Conservation (phyloP, 2,888 invertebrate species). For the Thyatira batis region DNA sequence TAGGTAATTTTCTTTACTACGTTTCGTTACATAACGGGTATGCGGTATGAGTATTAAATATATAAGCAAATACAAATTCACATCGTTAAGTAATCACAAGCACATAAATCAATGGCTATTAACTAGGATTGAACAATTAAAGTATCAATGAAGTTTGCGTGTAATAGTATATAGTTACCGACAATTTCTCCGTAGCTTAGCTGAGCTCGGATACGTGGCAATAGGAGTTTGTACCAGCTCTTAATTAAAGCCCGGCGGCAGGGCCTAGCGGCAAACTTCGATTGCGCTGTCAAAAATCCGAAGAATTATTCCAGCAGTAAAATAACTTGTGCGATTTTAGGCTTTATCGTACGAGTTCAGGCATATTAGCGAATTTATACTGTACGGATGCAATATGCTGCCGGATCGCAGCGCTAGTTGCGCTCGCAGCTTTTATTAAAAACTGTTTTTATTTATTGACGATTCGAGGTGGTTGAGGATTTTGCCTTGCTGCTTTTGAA, state of each 20-base stretch:
- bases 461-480: constrained; percentile 52
- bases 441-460: constrained; percentile 77
- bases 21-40: not conserved
- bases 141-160: constrained; percentile 46
- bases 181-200: constrained; percentile 40
- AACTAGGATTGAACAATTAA: constrained; percentile 31
- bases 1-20: too few species aligned
- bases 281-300: constrained; percentile 82
- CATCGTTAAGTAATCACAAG: too few species aligned
- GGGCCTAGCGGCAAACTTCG: constrained; percentile 78
- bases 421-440: constrained; percentile 72
- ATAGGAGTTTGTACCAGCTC: constrained; percentile 63
- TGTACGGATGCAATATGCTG: constrained; percentile 73
- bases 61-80: not conserved
- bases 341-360: constrained; percentile 79
- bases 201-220: constrained; percentile 57
- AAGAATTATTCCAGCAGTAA: constrained; percentile 79
- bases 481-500: constrained; percentile 46
- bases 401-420: constrained; percentile 56
- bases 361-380: constrained; percentile 79
- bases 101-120: constrained; percentile 14
- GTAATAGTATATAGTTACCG: constrained; percentile 50
- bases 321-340: constrained; percentile 80
- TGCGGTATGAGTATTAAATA: not conserved
- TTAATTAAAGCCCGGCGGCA: constrained; percentile 74